These are phyloP conservation scores for Sarcophaga caerulescens DNA, from an alignment of 2,888 invertebrate species.

Conservation along the genomic window DNA sequence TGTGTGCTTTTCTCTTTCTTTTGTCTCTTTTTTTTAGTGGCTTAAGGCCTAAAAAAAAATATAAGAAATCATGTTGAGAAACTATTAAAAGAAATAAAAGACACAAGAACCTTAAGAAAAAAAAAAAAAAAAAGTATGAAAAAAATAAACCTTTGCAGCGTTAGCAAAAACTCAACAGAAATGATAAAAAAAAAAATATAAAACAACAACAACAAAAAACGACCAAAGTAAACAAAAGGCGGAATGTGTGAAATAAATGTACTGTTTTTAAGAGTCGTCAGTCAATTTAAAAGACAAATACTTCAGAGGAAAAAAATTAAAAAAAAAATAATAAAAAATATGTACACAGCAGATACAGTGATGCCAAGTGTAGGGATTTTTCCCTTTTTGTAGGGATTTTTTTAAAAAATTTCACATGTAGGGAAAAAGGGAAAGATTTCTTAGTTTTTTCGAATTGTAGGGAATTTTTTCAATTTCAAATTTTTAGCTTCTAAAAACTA, in stretches of 20 bases:
- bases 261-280: conserved; percentile 55
- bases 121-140: conserved; percentile 2
- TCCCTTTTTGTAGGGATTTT: too few relatives aligned
- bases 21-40: conserved; percentile 9
- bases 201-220: conserved; percentile 2
- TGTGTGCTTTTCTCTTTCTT: conserved; percentile 12
- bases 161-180: conserved; percentile 40
- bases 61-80: conserved; percentile 29
- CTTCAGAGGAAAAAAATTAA: conserved; percentile 10
- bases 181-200: conserved; percentile 19
- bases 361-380: too few relatives aligned
- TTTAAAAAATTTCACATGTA: too few relatives aligned
- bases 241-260: conserved; percentile 64
- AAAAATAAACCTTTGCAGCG: conserved; percentile 55
- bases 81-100: conserved; percentile 17
- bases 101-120: conserved; percentile 18
- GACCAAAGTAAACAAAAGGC: conserved; percentile 48
- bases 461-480: too few relatives aligned
- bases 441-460: too few relatives aligned
- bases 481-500: too few relatives aligned
- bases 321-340: conserved; percentile 3
- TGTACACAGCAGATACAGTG: too few relatives aligned
- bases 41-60: conserved; percentile 42
- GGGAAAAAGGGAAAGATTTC: too few relatives aligned
- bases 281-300: conserved; percentile 63